Evolutionary conservation across 2,797 vertebrate species (phyloP), one percentile per base, ranked within the genome.

Genomic region (Microctenopoma lineatum): DNA sequence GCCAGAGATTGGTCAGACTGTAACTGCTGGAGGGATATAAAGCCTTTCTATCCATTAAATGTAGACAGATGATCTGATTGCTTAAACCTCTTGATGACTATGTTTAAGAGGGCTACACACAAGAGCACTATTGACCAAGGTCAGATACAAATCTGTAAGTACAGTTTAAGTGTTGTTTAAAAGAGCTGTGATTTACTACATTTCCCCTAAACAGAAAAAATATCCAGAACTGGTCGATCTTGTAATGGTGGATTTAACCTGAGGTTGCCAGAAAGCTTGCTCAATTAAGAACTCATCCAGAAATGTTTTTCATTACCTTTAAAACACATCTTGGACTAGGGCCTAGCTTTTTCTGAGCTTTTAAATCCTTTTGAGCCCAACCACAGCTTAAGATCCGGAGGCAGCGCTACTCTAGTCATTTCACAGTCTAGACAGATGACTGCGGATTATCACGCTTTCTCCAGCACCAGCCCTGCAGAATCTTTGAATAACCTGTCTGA

Each of bases 231-330:
- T 11, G 27, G 66, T 58, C 0, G 3, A 18, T 59, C 4, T 44
- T 70, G 21, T 46, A 32, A 39, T 34, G 16, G 27, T 60, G 48
- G 38, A 32, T 73, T 46, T 34, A 29, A 52, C n/a, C 42, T 0
- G 1, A 54, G 36, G 47, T 36, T 38, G 8, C 44, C 7, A 48
- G 57, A 77, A 54, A 55, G 53, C 15, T 29, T 67, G 27, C 12
- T 26, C 47, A 68, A 72, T 72, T 25, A 59, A 48, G 29, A 12
- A 70, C 55, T 57, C 12, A 53, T 61, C 25, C 45, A 53, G 25
- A 76, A 77, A 58, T 76, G 27, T 69, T 72, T 77, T 75, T 80
- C 66, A 78, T 80, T 78, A 83, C 68, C 64, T 72, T 59, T 76
- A 59, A 78, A 60, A 64, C 72, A 68, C 34, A 11, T 64, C 27